Base-by-base conservation (phyloP, 2,797 vertebrate genomes). In the Nyctalus aviator region DNA sequence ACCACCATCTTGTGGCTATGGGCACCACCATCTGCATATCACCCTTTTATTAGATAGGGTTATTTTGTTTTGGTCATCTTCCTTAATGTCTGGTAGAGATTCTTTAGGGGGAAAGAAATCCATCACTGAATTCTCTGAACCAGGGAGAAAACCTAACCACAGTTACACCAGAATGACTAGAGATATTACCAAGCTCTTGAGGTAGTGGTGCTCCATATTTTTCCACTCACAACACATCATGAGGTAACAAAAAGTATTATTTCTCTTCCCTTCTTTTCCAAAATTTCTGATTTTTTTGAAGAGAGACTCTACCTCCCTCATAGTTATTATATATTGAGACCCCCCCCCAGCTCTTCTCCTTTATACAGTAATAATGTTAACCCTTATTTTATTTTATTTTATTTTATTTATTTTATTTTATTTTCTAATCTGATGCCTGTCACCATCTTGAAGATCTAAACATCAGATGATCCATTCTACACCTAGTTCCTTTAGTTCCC, bases 21-120 rank as follows among this genome's bases (percentile, higher is more conserved):
- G 50, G 18, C 18, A 2, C 50, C 0, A 2, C 50, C 53, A 55
- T 55, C 53, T 55, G 53, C 53, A 23, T 55, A 55, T 55, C 8
- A 21, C 5, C 53, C 53, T 9, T 50, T 55, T 55, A 55, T 55
- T 55, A 55, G 20, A 55, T 23, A 23, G 20, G 53, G 21, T 64
- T 78, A 30, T 78, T 88, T 78, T 87, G 12, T 87, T 88, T 88
- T 71, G 12, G 72, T 90, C 18, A 20, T 88, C 66, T 88, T 37
- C 53, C 21, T 93, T 78, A 32, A 7, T 93, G 71, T 90, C 46
- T n/a, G 30, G 30, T 94, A 81, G 79, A 76, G 53, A 53, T 69
- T 4, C 0, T 72, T 87, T 62, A 55, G 55, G 12, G 55, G 15
- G 32, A 1, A 72, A 46, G 41, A 53, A 53, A 37, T 30, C 44